phyloP scores from a whole-genome alignment of 2,113 vertebrate genomes.

The Alethe diademata region DNA sequence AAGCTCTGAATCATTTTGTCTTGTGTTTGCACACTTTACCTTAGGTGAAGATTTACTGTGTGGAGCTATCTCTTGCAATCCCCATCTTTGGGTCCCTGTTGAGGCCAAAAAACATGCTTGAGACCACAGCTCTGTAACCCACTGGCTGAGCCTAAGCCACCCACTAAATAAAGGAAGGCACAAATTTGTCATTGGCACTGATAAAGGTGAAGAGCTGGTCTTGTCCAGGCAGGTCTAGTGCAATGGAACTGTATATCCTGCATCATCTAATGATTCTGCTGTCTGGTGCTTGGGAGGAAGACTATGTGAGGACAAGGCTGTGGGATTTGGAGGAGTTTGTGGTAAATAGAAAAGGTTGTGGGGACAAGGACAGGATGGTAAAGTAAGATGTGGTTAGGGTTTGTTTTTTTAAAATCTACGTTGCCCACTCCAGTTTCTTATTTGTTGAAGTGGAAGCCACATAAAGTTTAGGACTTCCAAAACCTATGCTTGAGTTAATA shows the following conservation, averaged over 20 bases:
- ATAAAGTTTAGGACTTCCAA: background rate
- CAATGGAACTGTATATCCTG: background rate
- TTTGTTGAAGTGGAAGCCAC: background rate
- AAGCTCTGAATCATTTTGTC: background rate
- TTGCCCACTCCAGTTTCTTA: background rate
- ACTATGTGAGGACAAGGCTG: background rate
- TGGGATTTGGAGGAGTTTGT: background rate
- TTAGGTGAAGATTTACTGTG: background rate
- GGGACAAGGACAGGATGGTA: background rate
- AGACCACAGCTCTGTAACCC: background rate
- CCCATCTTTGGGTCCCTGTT: background rate
- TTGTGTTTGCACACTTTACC: background rate
- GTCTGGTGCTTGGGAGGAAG: background rate
- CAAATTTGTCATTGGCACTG: fast-evolving
- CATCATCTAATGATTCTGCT: background rate
- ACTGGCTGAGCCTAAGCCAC: background rate
- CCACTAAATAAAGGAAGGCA: background rate
- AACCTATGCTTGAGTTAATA: background rate
- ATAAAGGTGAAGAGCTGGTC: background rate
- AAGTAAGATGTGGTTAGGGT: background rate
- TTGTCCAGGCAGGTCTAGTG: background rate
- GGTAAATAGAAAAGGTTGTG: background rate
- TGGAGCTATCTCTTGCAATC: background rate
- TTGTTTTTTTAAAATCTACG: background rate
- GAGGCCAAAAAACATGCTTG: background rate